These are phyloP conservation scores for Epicauta chinensis DNA, from an alignment of 1,140 invertebrate species.

Conservation along the genomic window DNA sequence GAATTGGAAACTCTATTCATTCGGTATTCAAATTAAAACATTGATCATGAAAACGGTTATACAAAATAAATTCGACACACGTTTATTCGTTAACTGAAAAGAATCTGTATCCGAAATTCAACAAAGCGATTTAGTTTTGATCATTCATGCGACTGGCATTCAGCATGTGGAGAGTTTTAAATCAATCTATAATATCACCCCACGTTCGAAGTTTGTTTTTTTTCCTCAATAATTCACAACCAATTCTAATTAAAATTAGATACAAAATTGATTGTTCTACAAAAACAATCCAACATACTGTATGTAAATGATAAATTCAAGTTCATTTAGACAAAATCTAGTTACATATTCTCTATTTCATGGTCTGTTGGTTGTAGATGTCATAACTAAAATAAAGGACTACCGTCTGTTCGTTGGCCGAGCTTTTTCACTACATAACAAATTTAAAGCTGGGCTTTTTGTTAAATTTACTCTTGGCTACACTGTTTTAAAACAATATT, in stretches of 20 bases:
- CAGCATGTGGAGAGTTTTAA: constrained; percentile 7
- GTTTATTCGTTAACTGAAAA: constrained; percentile 10
- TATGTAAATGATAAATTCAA: constrained; percentile 1
- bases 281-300: too few species aligned
- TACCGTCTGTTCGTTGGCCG: constrained; percentile 8
- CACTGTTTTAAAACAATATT: constrained; percentile 13
- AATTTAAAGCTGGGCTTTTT: constrained; percentile 1
- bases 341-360: constrained; percentile 16
- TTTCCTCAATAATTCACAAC: too few species aligned
- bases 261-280: too few species aligned
- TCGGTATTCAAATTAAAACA: not conserved
- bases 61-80: constrained; percentile 17
- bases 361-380: constrained; percentile 10
- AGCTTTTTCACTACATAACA: constrained; percentile 12
- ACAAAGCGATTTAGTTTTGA: constrained; percentile 6
- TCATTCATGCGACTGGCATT: constrained; percentile 1
- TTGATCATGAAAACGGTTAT: constrained; percentile 12
- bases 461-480: constrained; percentile 6
- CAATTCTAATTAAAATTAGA: too few species aligned
- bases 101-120: constrained; percentile 13
- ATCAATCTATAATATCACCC: constrained; percentile 2
- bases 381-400: constrained; percentile 17
- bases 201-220: too few species aligned
- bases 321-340: constrained; percentile 12
- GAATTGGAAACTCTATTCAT: too few species aligned